Conservation (phyloP, 2,797 vertebrate genomes). For the Sciurus carolinensis region DNA sequence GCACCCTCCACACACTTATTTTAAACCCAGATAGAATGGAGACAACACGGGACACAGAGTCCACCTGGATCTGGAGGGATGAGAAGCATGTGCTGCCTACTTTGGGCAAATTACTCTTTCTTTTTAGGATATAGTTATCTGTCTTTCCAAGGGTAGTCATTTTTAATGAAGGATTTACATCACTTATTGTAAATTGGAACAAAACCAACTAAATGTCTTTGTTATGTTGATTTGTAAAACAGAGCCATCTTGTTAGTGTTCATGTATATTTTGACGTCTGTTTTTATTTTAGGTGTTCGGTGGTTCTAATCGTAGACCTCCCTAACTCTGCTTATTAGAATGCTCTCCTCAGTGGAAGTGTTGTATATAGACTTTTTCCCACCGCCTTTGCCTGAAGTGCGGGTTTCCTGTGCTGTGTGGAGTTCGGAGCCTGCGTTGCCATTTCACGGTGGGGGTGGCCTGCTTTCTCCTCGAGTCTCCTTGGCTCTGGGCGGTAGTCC, state of each 20-base stretch:
- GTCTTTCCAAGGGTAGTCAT: background rate
- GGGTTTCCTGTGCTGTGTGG: background rate
- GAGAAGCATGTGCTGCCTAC: fast-evolving
- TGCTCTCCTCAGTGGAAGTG: background rate
- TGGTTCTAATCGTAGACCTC: background rate
- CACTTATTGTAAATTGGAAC: background rate
- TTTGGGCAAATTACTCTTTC: background rate
- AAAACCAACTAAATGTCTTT: background rate
- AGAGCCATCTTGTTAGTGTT: background rate
- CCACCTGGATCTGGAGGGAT: fast-evolving
- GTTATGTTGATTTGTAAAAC: background rate
- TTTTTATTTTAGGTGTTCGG: background rate
- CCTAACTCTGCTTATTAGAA: too few relatives aligned
- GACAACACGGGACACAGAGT: fast-evolving
- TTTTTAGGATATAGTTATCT: background rate
- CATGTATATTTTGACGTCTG: background rate
- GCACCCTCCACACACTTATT: fast-evolving
- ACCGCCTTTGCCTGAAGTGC: fast-evolving
- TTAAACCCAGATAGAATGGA: background rate
- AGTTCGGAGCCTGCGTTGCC: too few relatives aligned
- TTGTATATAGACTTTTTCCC: fast-evolving
- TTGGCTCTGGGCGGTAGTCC: background rate
- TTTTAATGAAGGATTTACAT: background rate
- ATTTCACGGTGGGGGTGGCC: too few relatives aligned
- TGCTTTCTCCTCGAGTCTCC: background rate